Evolutionary conservation across 2,113 vertebrate species (phyloP), one percentile per base, ranked within the genome.

Genomic region (Cavia porcellus): DNA sequence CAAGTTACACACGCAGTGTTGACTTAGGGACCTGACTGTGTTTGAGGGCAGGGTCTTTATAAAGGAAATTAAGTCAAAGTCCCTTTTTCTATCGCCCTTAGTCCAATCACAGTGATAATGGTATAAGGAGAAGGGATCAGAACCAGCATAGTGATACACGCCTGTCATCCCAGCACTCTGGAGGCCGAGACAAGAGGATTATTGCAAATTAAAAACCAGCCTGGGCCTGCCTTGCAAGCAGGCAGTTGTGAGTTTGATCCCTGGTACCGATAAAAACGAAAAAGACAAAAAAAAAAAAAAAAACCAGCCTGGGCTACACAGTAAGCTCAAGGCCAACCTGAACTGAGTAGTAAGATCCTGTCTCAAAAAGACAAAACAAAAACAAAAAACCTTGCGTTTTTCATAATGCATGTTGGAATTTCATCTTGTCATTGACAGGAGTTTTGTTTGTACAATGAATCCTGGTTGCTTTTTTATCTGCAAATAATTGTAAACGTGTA

Each of bases 401-500:
- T 38, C 59, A 45, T 13, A 57, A 52, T 55, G 42, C 52, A 17
- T 90, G 83, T 12, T 79, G 30, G 6, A 95, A 83, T 55, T 86
- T 13, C 14, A 92, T 74, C 50, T 82, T 86, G 55, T 64, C 47
- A 59, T 38, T 89, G 79, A 75, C 42, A 94, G 70, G 32, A 85
- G 30, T 74, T 59, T 75, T 80, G 45, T 81, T 47, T 62, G 84
- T 52, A 59, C 52, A 55, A 57, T 35, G 55, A 52, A 20, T 61
- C 80, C 55, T 59, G 30, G 32, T 66, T 47, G 80, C 42, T 66
- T 10, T 75, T 74, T 85, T 72, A 83, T 89, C 66, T 95, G 74
- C 57, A 89, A 92, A 89, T 89, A 92, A 89, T 89, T 82, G 92
- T 13, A 88, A 94, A 59, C 22, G 64, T 61, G 22, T 86, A 79